Percentiles rank a stretch among this genome's conserved stretches.
phyloP scores from a whole-genome alignment of 1,140 invertebrate genomes.

The Pinna nobilis region DNA sequence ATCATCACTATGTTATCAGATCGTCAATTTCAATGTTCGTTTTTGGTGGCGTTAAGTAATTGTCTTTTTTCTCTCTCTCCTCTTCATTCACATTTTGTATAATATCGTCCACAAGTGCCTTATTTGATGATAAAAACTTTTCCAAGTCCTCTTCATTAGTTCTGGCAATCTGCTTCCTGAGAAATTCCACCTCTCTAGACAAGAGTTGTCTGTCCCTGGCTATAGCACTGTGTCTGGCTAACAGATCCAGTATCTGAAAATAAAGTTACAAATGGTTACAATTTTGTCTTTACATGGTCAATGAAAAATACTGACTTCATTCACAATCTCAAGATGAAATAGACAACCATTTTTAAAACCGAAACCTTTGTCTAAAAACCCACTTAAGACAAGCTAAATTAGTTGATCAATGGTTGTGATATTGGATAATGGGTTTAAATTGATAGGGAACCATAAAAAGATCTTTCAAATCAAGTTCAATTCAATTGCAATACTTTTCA shows the following conservation, averaged over 20 bases:
- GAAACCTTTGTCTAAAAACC: too few species aligned
- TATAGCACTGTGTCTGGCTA: slow-evolving; percentile 59
- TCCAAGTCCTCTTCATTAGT: slow-evolving; percentile 54
- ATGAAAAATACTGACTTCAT: not conserved
- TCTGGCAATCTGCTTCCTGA: slow-evolving; percentile 59
- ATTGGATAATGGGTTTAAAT: too few species aligned
- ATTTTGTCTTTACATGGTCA: not conserved
- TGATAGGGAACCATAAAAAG: too few species aligned
- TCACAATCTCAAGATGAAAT: not conserved
- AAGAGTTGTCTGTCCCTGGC: slow-evolving; percentile 64
- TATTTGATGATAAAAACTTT: slow-evolving; percentile 60
- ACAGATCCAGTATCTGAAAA: slow-evolving; percentile 63
- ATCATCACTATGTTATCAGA: too few species aligned
- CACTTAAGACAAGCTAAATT: too few species aligned
- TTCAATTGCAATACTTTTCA: too few species aligned
- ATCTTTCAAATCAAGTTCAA: too few species aligned
- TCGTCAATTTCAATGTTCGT: not conserved
- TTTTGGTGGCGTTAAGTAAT: not conserved
- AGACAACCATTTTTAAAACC: too few species aligned
- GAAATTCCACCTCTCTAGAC: slow-evolving; percentile 68
- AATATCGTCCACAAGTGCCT: slow-evolving; percentile 65
- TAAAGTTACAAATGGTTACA: not conserved
- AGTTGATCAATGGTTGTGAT: too few species aligned
- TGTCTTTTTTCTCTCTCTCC: slow-evolving; percentile 43
- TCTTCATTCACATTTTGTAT: slow-evolving; percentile 58